A percentile compares a stretch with the other conserved stretches of the same genome.
Evolutionary conservation across 2,888 invertebrate genomes (phyloP).

Genomic region (Lapara coniferarum): DNA sequence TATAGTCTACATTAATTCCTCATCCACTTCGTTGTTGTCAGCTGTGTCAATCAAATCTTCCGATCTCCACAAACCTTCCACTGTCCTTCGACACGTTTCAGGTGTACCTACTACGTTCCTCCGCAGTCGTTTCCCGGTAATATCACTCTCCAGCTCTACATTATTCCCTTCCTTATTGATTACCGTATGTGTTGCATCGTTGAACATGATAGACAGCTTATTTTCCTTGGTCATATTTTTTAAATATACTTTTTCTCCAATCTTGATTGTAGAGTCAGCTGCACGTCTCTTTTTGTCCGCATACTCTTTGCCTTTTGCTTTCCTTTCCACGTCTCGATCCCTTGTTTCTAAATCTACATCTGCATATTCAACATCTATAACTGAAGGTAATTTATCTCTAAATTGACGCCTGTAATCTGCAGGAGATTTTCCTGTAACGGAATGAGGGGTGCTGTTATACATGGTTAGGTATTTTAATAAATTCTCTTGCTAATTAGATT

Average conservation of each 20-base stretch:
- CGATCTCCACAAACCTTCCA: slow-evolving; percentile 3
- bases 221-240: background rate
- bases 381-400: too few relatives aligned
- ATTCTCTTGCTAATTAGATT: slow-evolving; percentile 32
- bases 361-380: too few relatives aligned
- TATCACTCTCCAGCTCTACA: background rate
- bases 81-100: slow-evolving; percentile 7
- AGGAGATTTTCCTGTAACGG: too few relatives aligned
- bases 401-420: too few relatives aligned
- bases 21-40: background rate
- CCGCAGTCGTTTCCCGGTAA: background rate
- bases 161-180: background rate
- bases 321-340: too few relatives aligned
- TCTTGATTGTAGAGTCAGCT: background rate
- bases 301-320: too few relatives aligned
- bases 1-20: background rate
- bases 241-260: background rate
- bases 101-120: slow-evolving; percentile 9
- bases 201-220: background rate
- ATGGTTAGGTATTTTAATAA: slow-evolving; percentile 38
- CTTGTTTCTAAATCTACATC: too few relatives aligned
- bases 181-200: background rate
- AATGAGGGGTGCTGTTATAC: too few relatives aligned
- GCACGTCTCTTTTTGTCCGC: too few relatives aligned
- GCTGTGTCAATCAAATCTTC: background rate